These are phyloP conservation scores for Campopleginae sp. DNA, from an alignment of 2,888 invertebrate species.

Conservation along the genomic window DNA sequence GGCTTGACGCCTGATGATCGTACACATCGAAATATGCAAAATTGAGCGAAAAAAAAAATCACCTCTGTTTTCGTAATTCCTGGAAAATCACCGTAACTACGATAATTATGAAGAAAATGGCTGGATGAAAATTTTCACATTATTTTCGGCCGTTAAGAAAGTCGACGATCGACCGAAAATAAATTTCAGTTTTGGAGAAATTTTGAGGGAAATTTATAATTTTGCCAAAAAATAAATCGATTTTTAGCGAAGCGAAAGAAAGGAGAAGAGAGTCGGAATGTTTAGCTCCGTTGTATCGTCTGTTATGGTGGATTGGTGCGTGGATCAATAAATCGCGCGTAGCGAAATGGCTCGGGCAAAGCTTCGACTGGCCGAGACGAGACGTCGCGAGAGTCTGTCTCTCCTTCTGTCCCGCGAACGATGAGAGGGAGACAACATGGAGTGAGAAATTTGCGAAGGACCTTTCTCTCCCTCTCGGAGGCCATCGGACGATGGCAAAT, in stretches of 20 bases:
- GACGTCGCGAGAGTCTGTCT: constrained; percentile 60
- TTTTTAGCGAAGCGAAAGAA: constrained; percentile 5
- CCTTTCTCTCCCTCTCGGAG: constrained; percentile 26
- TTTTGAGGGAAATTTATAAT: not conserved
- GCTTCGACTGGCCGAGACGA: constrained; percentile 77
- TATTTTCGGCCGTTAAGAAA: too few relatives aligned
- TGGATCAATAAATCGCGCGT: constrained; percentile 84
- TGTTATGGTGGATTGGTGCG: constrained; percentile 81
- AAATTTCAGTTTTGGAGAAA: not conserved
- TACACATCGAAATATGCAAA: not conserved
- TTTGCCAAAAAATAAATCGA: not conserved
- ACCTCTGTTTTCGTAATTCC: not conserved
- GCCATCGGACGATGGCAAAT: constrained; percentile 57
- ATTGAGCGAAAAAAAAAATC: not conserved
- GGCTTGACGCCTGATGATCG: not conserved
- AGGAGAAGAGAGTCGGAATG: constrained; percentile 39
- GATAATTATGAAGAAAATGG: not conserved
- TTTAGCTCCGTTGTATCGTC: constrained; percentile 53
- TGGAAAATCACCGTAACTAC: not conserved
- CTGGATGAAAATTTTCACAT: too few relatives aligned
- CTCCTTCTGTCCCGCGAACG: constrained; percentile 1
- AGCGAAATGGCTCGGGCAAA: constrained; percentile 74
- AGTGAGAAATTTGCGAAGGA: constrained; percentile 35
- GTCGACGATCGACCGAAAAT: not conserved
- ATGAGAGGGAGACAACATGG: constrained; percentile 24